Base-by-base conservation (phyloP, 2,797 vertebrate genomes). In the Onychomys arenicola region DNA sequence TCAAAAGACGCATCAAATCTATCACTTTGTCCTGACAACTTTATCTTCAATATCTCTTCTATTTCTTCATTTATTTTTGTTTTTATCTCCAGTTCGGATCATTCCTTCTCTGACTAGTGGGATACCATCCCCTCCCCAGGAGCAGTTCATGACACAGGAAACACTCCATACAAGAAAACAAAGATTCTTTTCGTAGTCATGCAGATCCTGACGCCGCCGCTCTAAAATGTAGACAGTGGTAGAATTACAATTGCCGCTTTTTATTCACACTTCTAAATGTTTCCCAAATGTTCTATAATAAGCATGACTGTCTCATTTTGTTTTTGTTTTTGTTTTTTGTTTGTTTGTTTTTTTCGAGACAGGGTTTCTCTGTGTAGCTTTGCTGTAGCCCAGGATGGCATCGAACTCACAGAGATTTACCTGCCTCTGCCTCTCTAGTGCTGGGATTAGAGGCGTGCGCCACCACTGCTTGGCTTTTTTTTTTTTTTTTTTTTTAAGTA, bases 11-110 rank as follows among this genome's bases (percentile, higher is more conserved):
- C 23, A 63, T 75, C 32, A 69, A 93, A 73, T 90, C 13, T 12
- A 63, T 91, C 57, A 73, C 40, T 90, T 87, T 67, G n/a, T 88
- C 67, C 77, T 92, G 46, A 75, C 46, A 90, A 0, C 67, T 89
- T 93, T 92, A 69, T 92, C 57, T 89, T 65, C 93, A 94, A 57
- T 52, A 90, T 78, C 85, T 84, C 34, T 94, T 34, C 16, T 32
- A 75, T 89, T 94, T 97, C 46, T 65, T 92, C 40, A n/a, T 84
- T 87, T 94, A 57, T 78, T 96, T 95, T 73, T 23, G 77, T 93
- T 67, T 43, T 17, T 89, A 4, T 17, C 78, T 25, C 73, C 25
- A 73, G 40, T 86, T 49, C 40, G 69, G 59, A 61, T 69, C 14
- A 78, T 67, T 73, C 34, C 67, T 71, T 90, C 16, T 82, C 23